Evolutionary conservation across 2,888 invertebrate genomes (phyloP).

Genomic region (Oxycera nigricornis): DNA sequence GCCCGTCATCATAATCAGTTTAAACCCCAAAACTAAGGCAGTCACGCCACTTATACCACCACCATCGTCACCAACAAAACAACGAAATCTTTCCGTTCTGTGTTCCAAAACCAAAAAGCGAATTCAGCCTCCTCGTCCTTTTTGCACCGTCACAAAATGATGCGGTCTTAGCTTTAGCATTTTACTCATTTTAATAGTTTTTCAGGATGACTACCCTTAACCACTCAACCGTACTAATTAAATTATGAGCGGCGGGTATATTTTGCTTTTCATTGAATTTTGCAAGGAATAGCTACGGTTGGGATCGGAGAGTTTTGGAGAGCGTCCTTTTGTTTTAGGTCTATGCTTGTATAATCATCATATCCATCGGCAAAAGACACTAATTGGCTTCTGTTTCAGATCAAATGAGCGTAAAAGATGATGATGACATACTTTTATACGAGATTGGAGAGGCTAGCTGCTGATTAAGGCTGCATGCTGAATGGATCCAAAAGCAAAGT

Average conservation of each 20-base stretch:
- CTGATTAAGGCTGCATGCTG: background rate
- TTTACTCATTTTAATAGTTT: constrained; percentile 38
- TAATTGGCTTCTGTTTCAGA: constrained; percentile 38
- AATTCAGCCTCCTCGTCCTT: background rate
- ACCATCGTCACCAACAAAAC: background rate
- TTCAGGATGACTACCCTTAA: constrained; percentile 23
- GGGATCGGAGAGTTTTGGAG: background rate
- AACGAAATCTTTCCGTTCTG: background rate
- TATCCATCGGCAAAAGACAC: constrained; percentile 23
- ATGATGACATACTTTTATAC: constrained; percentile 26
- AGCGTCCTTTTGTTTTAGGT: constrained; percentile 11
- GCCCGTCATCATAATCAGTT: background rate
- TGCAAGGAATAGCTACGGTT: too few species aligned
- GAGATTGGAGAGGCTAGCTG: background rate
- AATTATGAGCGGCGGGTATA: constrained; percentile 28
- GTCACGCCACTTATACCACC: too few species aligned
- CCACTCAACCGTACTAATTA: constrained; percentile 38
- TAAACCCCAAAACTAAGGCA: background rate
- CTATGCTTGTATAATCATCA: background rate
- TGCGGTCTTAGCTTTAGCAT: background rate
- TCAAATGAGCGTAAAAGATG: constrained; percentile 37
- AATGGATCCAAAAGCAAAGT: constrained; percentile 10
- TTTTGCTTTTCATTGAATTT: too few species aligned
- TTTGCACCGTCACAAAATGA: background rate
- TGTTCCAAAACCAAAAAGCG: background rate